A percentile compares a stretch with the other conserved stretches of the same genome.
Conservation (phyloP, 2,113 vertebrate species). For the Scytalopus superciliaris region DNA sequence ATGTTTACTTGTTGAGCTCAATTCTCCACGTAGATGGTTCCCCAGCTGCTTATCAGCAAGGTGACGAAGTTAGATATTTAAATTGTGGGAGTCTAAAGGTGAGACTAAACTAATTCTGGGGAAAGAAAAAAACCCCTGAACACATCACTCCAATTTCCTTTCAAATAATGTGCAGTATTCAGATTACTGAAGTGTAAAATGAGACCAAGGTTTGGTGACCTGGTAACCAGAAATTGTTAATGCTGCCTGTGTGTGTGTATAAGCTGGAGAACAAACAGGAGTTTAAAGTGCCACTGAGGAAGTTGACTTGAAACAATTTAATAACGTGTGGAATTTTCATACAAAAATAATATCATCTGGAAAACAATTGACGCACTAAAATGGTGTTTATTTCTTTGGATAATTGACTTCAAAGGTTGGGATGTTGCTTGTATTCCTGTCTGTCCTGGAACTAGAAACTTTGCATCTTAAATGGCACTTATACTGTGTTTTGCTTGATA, state of each 20-base stretch:
- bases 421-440: not conserved
- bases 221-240: conserved; percentile 45
- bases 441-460: not conserved
- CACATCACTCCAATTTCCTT: not conserved
- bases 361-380: not conserved
- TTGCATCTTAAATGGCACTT: conserved; percentile 3
- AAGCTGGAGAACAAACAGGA: not conserved
- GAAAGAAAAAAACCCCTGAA: not conserved
- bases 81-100: not conserved
- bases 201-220: conserved; percentile 46
- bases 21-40: not conserved
- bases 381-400: conserved; percentile 10
- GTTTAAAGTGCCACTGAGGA: conserved; percentile 3
- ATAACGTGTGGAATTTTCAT: not conserved
- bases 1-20: not conserved
- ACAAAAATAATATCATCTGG: not conserved
- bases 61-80: not conserved
- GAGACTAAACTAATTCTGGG: not conserved
- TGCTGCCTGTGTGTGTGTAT: not conserved
- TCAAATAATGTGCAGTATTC: conserved; percentile 3
- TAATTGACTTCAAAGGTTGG: not conserved
- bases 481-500: not conserved
- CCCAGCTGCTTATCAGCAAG: not conserved
- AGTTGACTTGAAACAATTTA: conserved; percentile 17
- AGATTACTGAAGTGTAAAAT: conserved; percentile 51